A percentile compares a stretch with the other conserved stretches of the same genome.
Conservation (phyloP, 2,888 invertebrate genomes). For the Flabesymbios commensalis region DNA sequence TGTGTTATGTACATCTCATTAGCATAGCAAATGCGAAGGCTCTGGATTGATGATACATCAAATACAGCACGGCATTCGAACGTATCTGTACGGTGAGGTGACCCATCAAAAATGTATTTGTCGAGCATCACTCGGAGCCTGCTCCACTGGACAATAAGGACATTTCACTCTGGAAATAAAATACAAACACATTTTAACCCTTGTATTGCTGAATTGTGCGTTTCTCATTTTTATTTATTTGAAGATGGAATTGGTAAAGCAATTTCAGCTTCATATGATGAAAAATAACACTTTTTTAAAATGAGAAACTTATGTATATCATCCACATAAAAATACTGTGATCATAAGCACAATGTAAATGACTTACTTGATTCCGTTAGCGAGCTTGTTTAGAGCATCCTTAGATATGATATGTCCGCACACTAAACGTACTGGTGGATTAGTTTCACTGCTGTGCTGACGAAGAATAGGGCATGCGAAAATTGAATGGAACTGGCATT, state of each 20-base stretch:
- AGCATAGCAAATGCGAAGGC: no score
- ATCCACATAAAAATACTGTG: no score
- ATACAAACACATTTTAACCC: slow-evolving; percentile 4
- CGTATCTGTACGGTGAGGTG: no score
- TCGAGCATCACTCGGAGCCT: slow-evolving; percentile 87
- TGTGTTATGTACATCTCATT: no score
- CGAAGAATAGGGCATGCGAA: slow-evolving; percentile 98
- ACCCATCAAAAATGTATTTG: slow-evolving; percentile 83
- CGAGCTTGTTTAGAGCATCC: slow-evolving; percentile 94
- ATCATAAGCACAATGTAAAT: no score
- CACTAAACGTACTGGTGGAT: slow-evolving; percentile 95
- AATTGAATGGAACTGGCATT: slow-evolving; percentile 93
- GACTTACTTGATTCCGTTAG: slow-evolving; percentile 87
- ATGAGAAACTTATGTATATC: no score
- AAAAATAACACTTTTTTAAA: neutral
- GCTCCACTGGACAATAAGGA: slow-evolving; percentile 98
- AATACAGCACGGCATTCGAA: no score
- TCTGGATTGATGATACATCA: no score
- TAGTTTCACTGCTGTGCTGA: slow-evolving; percentile 91
- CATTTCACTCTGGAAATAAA: slow-evolving; percentile 83
- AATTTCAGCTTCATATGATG: no score
- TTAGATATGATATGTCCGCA: slow-evolving; percentile 98
- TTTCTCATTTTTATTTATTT: no score
- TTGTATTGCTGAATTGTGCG: neutral
- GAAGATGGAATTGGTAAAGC: no score